These are phyloP conservation scores for Lepidocyrtoides sp. DNA, from an alignment of 2,888 invertebrate genomes.

Conservation along the genomic window DNA sequence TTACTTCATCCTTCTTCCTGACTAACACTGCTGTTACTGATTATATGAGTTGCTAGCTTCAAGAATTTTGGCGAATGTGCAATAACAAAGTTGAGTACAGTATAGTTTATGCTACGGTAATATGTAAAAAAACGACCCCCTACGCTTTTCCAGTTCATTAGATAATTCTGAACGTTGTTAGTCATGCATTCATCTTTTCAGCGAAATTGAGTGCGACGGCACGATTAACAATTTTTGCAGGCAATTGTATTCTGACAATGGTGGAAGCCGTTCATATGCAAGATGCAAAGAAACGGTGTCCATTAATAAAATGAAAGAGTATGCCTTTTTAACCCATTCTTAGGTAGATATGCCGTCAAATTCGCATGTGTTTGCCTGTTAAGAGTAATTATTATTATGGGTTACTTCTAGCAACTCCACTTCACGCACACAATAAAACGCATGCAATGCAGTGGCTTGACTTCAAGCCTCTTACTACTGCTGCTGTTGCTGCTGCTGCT, in stretches of 20 bases:
- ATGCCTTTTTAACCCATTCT: no score
- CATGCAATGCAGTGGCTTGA: no score
- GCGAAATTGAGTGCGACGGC: constrained; percentile 57
- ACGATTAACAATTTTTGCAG: constrained; percentile 42
- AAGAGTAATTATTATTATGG: no score
- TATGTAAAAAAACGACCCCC: constrained; percentile 70
- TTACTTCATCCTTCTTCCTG: constrained; percentile 67
- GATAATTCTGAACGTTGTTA: constrained; percentile 65
- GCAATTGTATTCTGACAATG: neutral
- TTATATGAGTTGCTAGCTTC: constrained; percentile 3
- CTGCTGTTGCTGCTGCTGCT: no score
- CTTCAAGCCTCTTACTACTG: no score
- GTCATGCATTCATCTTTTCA: constrained; percentile 58
- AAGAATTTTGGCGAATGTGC: constrained; percentile 44
- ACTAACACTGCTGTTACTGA: constrained; percentile 9
- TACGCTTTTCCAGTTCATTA: constrained; percentile 76
- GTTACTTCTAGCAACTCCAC: no score
- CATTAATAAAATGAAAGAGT: no score
- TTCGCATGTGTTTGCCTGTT: no score
- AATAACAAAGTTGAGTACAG: neutral
- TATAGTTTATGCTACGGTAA: constrained; percentile 53
- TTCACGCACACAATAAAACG: no score
- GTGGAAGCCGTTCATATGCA: neutral
- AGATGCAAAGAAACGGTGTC: no score
- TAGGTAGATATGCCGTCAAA: no score